Conservation (phyloP, 1,140 invertebrate species). For the Metaphire vulgaris region DNA sequence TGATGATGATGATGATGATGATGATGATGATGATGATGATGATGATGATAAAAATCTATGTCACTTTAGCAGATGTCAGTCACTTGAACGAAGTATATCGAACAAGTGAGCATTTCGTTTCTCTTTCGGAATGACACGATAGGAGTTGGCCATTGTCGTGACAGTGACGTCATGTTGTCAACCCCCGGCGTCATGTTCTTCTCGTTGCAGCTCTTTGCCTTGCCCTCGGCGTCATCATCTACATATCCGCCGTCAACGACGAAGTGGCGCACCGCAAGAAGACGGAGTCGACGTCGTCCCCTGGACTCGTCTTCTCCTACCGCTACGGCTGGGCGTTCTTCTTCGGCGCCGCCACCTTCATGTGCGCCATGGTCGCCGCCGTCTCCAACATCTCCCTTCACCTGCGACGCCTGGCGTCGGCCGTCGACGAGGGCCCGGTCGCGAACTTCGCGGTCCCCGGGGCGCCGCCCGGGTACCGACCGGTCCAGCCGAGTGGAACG, state of each 20-base stretch:
- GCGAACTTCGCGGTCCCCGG: not conserved
- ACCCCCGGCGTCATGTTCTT: no score
- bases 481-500: not conserved
- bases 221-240: conserved; percentile 42
- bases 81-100: no score
- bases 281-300: conserved; percentile 30
- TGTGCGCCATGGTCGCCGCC: conserved; percentile 37
- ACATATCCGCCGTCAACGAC: conserved; percentile 45
- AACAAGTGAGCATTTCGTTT: no score
- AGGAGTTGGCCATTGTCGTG: no score
- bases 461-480: not conserved
- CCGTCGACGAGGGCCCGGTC: not conserved
- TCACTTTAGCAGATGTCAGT: no score
- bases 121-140: no score
- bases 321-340: conserved; percentile 44
- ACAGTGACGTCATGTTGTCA: no score
- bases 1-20: conserved; percentile 6
- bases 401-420: conserved; percentile 32
- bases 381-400: conserved; percentile 39
- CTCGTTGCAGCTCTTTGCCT: conserved; percentile 39
- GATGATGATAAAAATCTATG: not conserved
- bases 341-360: conserved; percentile 38
- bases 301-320: conserved; percentile 34
- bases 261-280: conserved; percentile 38
- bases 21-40: conserved; percentile 1